Conservation (phyloP, 2,888 invertebrate species). For the Caenorhabditis sp. region DNA sequence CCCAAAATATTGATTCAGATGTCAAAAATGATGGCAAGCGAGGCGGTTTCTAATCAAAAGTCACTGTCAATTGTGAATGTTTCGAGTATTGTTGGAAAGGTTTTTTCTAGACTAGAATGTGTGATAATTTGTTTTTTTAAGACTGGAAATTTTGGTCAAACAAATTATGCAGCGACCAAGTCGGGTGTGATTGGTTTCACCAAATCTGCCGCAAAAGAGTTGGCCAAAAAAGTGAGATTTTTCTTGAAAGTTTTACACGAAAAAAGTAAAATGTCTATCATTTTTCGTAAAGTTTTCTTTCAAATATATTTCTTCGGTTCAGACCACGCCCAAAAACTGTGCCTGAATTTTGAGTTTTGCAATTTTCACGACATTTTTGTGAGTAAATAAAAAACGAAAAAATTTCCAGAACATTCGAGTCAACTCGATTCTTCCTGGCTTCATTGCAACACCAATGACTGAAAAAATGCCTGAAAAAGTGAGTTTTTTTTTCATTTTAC, state of each 20-base stretch:
- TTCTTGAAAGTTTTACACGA: no score
- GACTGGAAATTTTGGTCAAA: constrained; percentile 83
- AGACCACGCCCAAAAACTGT: no score
- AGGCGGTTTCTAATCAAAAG: constrained; percentile 79
- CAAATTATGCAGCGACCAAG: constrained; percentile 89
- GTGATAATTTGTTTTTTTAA: no score
- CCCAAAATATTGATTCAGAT: constrained; percentile 75
- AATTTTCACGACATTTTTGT: no score
- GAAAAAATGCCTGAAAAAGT: constrained; percentile 81
- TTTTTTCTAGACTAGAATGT: no score
- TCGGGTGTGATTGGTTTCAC: constrained; percentile 87
- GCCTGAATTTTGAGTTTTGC: no score
- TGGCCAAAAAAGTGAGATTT: constrained; percentile 75
- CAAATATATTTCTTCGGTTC: no score
- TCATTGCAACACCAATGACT: constrained; percentile 86
- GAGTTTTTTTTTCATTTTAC: not conserved
- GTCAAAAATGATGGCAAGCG: constrained; percentile 81
- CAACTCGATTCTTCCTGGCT: constrained; percentile 87
- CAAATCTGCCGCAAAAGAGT: constrained; percentile 85
- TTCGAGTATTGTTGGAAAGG: constrained; percentile 85
- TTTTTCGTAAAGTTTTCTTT: no score
- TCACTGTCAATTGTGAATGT: constrained; percentile 80
- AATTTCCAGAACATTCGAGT: constrained; percentile 63
- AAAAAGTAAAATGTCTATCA: not conserved
- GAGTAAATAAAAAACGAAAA: no score